Conservation (phyloP, 2,113 vertebrate genomes). For the Sebastes schlegelii region DNA sequence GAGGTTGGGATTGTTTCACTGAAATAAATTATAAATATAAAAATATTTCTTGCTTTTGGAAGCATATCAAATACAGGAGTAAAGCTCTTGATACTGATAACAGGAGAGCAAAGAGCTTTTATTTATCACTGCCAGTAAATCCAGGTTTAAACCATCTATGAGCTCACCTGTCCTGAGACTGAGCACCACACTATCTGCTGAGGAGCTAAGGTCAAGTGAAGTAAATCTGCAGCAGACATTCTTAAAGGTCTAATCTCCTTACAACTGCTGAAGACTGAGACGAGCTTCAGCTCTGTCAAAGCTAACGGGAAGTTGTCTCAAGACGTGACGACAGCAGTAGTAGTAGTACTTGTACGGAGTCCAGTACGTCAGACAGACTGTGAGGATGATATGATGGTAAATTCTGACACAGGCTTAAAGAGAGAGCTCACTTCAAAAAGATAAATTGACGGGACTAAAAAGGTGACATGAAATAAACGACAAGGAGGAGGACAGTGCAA, state of each 20-base stretch:
- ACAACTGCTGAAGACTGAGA: conserved; percentile 32
- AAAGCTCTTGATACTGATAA: not conserved
- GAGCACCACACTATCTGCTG: conserved; percentile 16
- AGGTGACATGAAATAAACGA: not conserved
- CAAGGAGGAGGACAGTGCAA: not conserved
- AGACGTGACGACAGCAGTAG: not conserved
- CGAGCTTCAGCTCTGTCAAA: conserved; percentile 4
- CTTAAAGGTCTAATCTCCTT: conserved; percentile 74
- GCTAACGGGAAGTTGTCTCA: conserved; percentile 1
- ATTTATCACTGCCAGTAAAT: conserved; percentile 5
- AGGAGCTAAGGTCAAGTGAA: conserved; percentile 42
- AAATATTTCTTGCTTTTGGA: not conserved
- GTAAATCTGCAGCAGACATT: conserved; percentile 58
- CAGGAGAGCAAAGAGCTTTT: not conserved
- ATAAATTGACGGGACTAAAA: not conserved
- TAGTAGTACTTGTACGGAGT: conserved; percentile 5
- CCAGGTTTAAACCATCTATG: conserved; percentile 4
- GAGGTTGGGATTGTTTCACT: not conserved
- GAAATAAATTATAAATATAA: not conserved
- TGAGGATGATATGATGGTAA: not conserved
- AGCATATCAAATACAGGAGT: not conserved
- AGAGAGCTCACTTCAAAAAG: conserved; percentile 1
- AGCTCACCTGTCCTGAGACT: conserved; percentile 30
- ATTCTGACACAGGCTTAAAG: not conserved
- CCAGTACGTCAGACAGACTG: not conserved